Percentiles rank a stretch among this genome's conserved stretches.
Evolutionary conservation across 2,888 invertebrate species (phyloP).

Genomic region (Polydesmus complanatus): DNA sequence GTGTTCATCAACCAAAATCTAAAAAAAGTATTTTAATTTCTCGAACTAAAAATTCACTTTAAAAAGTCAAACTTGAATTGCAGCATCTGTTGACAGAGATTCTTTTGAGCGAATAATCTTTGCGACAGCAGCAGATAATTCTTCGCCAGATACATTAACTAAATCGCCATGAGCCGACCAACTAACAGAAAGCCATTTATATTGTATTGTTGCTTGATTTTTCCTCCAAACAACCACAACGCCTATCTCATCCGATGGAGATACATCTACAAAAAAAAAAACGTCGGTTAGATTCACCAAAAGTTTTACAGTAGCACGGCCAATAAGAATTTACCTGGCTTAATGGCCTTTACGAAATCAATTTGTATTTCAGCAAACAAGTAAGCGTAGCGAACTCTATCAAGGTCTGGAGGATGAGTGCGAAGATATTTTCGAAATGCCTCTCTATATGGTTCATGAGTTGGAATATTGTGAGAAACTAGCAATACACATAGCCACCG

Average conservation of each 20-base stretch:
- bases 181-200: slow-evolving; percentile 70
- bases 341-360: slow-evolving; percentile 62
- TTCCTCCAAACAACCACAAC: slow-evolving; percentile 80
- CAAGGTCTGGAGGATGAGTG: slow-evolving; percentile 40
- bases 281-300: too few species aligned
- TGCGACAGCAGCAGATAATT: slow-evolving; percentile 56
- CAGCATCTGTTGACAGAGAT: slow-evolving; percentile 59
- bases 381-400: slow-evolving; percentile 72
- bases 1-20: slow-evolving; percentile 67
- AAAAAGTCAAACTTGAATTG: slow-evolving; percentile 47
- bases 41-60: neutral
- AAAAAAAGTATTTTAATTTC: slow-evolving; percentile 18
- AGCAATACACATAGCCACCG: slow-evolving; percentile 65
- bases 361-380: slow-evolving; percentile 67
- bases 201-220: slow-evolving; percentile 70
- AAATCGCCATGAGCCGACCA: slow-evolving; percentile 29
- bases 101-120: slow-evolving; percentile 56
- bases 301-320: too few species aligned
- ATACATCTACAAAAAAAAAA: slow-evolving; percentile 23
- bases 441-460: slow-evolving; percentile 48
- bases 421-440: slow-evolving; percentile 57
- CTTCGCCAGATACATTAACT: slow-evolving; percentile 33
- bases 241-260: slow-evolving; percentile 50
- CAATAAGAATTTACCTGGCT: neutral
- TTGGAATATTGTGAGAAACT: slow-evolving; percentile 45